phyloP scores from a whole-genome alignment of 1,140 invertebrate genomes.

The Nephila pilipes region DNA sequence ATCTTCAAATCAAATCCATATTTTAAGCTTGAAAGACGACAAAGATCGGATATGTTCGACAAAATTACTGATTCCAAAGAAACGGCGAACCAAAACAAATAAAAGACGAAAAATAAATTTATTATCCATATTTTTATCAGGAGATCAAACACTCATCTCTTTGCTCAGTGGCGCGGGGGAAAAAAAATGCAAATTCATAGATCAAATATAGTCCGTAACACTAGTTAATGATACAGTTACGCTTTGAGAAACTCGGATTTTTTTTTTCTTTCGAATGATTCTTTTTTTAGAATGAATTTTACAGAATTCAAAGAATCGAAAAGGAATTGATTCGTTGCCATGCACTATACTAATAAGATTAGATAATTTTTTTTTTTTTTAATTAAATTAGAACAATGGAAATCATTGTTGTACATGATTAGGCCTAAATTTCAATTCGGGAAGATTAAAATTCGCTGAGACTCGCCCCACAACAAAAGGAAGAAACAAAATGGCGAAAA shows the following conservation, averaged over 20 bases:
- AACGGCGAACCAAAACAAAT: background rate
- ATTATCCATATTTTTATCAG: background rate
- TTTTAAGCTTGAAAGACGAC: too few species aligned
- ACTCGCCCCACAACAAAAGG: background rate
- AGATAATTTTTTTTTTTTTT: background rate
- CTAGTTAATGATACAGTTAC: background rate
- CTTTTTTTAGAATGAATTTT: background rate
- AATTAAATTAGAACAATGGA: background rate
- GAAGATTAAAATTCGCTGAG: background rate
- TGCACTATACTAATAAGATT: background rate
- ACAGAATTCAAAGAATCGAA: background rate
- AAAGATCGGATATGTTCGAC: background rate
- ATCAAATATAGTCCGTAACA: background rate
- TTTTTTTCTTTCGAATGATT: background rate
- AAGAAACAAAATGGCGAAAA: background rate
- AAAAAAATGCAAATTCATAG: background rate
- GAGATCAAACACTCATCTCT: background rate
- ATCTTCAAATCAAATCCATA: too few species aligned
- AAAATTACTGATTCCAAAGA: background rate
- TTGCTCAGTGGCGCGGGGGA: background rate
- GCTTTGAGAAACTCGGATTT: background rate
- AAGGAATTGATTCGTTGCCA: background rate
- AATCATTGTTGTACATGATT: background rate
- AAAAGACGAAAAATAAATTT: background rate
- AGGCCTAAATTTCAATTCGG: background rate